Percentiles rank a stretch among this genome's conserved stretches.
These are phyloP conservation scores for Clarias gariepinus DNA, from an alignment of 2,113 vertebrate genomes.

Conservation along the genomic window DNA sequence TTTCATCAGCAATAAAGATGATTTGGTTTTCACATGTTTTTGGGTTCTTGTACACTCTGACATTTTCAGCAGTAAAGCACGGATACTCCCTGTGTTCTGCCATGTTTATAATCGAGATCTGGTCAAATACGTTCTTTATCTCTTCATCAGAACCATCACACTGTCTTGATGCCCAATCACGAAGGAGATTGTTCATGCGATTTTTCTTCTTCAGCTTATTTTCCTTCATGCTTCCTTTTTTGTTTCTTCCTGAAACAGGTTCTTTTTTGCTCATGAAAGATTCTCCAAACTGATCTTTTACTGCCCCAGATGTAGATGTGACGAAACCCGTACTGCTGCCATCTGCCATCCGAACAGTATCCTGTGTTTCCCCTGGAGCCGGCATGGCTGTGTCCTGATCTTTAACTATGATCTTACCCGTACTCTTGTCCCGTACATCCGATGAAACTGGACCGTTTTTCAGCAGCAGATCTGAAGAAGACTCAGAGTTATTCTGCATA, in stretches of 20 bases:
- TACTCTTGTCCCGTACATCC: no score
- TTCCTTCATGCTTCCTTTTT: background rate
- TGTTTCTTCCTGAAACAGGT: background rate
- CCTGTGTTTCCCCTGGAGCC: no score
- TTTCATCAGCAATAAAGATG: background rate
- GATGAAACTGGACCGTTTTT: background rate
- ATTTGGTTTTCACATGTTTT: background rate
- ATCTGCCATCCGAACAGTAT: no score
- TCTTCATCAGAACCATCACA: background rate
- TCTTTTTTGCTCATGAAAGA: no score
- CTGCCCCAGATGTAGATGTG: no score
- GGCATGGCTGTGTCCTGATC: background rate
- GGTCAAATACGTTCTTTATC: background rate
- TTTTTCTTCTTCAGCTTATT: background rate
- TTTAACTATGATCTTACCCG: background rate
- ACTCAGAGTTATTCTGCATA: background rate
- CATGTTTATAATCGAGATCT: background rate
- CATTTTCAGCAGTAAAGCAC: constrained; percentile 4
- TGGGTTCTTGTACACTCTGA: background rate
- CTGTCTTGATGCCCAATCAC: background rate
- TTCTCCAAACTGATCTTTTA: background rate
- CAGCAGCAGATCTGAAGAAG: background rate
- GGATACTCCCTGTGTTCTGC: background rate
- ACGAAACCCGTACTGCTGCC: no score
- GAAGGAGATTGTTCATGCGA: background rate